Evolutionary conservation across 2,797 vertebrate species (phyloP), one percentile per base, ranked within the genome.

Genomic region (Lutjanus campechanus): DNA sequence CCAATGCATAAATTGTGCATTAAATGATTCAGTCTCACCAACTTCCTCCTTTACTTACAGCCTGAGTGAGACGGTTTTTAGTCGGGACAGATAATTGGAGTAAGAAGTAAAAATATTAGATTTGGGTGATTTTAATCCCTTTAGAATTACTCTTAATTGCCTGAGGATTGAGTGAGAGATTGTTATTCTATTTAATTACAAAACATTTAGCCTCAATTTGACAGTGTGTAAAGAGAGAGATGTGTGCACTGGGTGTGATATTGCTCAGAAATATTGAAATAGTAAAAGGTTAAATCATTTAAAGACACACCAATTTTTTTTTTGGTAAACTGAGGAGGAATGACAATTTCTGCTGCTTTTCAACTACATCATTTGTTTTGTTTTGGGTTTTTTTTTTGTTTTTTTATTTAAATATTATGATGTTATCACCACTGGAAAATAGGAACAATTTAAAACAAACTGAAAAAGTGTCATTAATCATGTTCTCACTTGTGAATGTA

Each of bases 381-480:
- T 61, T 29, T 49, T 8, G n/a, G 36, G 8, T 44, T 79, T 56
- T 36, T 36, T 4, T 36, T 36, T 36, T 36, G 0, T 36, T 36
- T 36, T 36, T 36, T 36, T 2, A 5, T 36, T 36, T 5, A 36
- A n/a, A 8, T 55, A 51, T 68, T 54, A 76, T 55, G 41, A 74
- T 77, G 55, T 46, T 46, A 50, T 68, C 8, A 1, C n/a, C 16
- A 46, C 25, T 80, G 68, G 62, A 81, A 85, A 89, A 84, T 19
- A 41, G 59, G 51, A 56, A 72, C 59, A 77, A 73, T 81, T 79
- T 80, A 72, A 88, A 73, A 69, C 41, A 84, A 81, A 62, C 66
- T 16, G 71, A 82, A 58, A 80, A 53, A 69, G 60, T 73, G 73
- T 62, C 81, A 83, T 91, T 86, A 85, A 68, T 86, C 67, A 82